phyloP scores from a whole-genome alignment of 1,140 invertebrate species.

The Brachionus koreanus region DNA sequence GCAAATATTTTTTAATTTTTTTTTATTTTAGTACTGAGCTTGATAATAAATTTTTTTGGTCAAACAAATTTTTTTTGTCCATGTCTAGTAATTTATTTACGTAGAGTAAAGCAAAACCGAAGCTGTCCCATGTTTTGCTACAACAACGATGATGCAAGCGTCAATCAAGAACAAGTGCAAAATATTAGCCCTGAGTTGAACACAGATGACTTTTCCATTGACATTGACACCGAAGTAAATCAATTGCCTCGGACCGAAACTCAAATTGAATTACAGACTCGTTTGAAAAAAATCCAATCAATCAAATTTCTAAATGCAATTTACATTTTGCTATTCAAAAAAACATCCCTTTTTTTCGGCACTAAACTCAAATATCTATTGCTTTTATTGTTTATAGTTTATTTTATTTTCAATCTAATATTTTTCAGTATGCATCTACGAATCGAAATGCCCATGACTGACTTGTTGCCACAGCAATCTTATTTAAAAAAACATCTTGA shows the following conservation, averaged over 20 bases:
- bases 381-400: neutral
- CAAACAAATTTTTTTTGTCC: conserved; percentile 41
- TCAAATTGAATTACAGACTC: neutral
- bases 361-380: conserved; percentile 9
- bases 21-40: conserved; percentile 16
- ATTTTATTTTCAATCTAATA: conserved; percentile 11
- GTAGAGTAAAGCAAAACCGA: neutral
- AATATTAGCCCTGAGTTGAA: neutral
- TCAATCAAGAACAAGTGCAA: neutral
- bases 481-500: conserved; percentile 28
- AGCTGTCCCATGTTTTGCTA: conserved; percentile 17
- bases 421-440: neutral
- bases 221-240: neutral
- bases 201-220: neutral
- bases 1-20: neutral
- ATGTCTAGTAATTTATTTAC: conserved; percentile 35
- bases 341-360: conserved; percentile 12
- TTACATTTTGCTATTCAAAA: neutral
- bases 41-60: conserved; percentile 15
- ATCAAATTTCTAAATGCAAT: neutral
- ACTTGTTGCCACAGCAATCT: neutral
- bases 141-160: neutral
- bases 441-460: neutral
- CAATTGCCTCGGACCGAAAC: neutral
- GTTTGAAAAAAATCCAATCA: conserved; percentile 12